Evolutionary conservation across 2,797 vertebrate genomes (phyloP), one percentile per base, ranked within the genome.

Genomic region (Tolypeutes matacus): DNA sequence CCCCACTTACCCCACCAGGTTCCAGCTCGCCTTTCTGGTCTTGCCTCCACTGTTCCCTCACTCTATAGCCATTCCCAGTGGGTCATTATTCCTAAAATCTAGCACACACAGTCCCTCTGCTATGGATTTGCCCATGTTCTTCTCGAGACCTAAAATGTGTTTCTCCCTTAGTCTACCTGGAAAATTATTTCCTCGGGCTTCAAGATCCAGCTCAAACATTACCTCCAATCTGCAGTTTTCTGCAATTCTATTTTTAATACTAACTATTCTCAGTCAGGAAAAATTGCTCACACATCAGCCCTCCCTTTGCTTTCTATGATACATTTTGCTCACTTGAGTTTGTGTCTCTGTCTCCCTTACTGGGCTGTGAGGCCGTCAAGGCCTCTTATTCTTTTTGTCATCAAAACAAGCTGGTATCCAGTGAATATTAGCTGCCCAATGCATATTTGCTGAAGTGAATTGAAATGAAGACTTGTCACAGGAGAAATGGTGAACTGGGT

Each of bases 391-490:
- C 34, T 49, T 64, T 80, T 80, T 75, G 12, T 58, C 75, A n/a
- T 62, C 11, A 31, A 73, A 34, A 39, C 31, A 86, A 76, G 73
- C 88, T 36, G 60, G 3, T 25, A 21, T 2, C 7, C 39, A 80
- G 49, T 77, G 64, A 75, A 90, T 75, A 49, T 34, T 70, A 80
- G 23, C 58, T 69, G 15, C 9, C 65, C 72, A 51, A 14, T 20
- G 14, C 13, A 5, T 39, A 51, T 56, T 58, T 64, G 23, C 25
- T 81, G 46, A 64, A 67, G 42, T 53, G 18, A 56, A 51, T 6
- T 87, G n/a, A 94, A 64, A 89, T n/a, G 15, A 90, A 76, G 73
- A 34, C 9, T 64, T 85, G 46, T 88, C 73, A 76, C n/a, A 91
- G 67, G 56, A 9, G 31, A 91, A 88, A n/a, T 3, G 51, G n/a